Percentiles rank a stretch among this genome's conserved stretches.
phyloP scores from a whole-genome alignment of 2,797 vertebrate genomes.

The Cephalopachus bancanus region DNA sequence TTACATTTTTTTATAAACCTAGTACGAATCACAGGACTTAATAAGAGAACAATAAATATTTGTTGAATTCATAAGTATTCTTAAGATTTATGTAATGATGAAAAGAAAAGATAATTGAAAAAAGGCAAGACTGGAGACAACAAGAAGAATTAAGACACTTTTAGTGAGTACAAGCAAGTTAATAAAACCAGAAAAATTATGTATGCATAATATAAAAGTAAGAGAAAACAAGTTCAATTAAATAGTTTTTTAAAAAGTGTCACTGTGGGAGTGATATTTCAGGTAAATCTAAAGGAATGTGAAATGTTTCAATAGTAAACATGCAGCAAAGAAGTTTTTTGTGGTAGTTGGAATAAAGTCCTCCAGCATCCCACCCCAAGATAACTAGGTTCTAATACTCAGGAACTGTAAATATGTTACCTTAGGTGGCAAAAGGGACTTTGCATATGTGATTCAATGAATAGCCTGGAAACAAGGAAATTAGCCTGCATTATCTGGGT shows the following conservation, averaged over 20 bases:
- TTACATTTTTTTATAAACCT: background rate
- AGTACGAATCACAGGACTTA: background rate
- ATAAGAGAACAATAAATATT: background rate
- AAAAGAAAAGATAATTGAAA: background rate
- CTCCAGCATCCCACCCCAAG: background rate
- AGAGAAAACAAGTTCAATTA: background rate
- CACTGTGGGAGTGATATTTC: background rate
- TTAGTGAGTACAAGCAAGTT: background rate
- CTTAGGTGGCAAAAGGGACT: background rate
- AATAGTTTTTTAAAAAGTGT: background rate
- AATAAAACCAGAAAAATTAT: background rate
- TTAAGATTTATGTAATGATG: background rate
- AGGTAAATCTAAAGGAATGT: constrained; percentile 5
- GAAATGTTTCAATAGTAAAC: background rate
- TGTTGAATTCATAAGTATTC: background rate
- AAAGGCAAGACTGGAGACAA: background rate
- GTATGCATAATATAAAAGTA: background rate
- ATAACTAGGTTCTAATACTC: background rate
- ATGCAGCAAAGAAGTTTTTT: background rate
- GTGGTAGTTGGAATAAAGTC: background rate
- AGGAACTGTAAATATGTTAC: background rate
- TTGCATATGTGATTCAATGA: background rate
- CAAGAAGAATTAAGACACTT: background rate
- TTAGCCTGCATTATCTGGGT: background rate
- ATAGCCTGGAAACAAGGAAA: background rate